These are phyloP conservation scores for Candidula unifasciata DNA, from an alignment of 2,888 invertebrate species.

Conservation along the genomic window DNA sequence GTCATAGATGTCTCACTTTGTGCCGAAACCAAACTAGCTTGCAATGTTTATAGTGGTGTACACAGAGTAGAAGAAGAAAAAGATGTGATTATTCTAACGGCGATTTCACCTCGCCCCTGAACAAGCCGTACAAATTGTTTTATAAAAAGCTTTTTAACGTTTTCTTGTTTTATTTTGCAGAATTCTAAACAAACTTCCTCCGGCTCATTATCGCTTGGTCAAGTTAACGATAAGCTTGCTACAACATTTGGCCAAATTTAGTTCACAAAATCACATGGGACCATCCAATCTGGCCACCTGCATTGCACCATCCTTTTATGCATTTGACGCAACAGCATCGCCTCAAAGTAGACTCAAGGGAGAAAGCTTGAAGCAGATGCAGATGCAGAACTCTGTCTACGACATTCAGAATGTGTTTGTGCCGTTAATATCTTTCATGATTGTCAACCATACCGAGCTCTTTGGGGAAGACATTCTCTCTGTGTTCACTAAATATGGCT, in stretches of 20 bases:
- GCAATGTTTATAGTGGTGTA: too few relatives aligned
- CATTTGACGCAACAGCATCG: neutral
- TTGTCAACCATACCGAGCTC: slow-evolving; percentile 86
- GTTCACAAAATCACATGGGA: slow-evolving; percentile 88
- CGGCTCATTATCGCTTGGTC: slow-evolving; percentile 87
- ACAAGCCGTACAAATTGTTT: too few relatives aligned
- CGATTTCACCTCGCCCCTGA: too few relatives aligned
- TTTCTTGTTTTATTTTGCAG: slow-evolving; percentile 62
- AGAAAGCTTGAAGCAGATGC: neutral
- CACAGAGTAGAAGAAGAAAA: too few relatives aligned
- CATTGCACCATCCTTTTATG: slow-evolving; percentile 87
- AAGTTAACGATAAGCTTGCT: slow-evolving; percentile 90
- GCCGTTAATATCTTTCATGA: slow-evolving; percentile 90
- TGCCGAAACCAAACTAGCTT: too few relatives aligned
- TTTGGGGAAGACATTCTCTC: slow-evolving; percentile 86
- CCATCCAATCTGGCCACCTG: slow-evolving; percentile 92
- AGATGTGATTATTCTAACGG: too few relatives aligned
- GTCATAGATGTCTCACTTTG: too few relatives aligned
- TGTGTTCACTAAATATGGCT: slow-evolving; percentile 42
- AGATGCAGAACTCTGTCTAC: slow-evolving; percentile 80
- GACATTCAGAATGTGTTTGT: slow-evolving; percentile 91
- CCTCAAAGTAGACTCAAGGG: neutral
- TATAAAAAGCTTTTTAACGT: too few relatives aligned
- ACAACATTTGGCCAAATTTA: slow-evolving; percentile 87
- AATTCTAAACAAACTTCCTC: slow-evolving; percentile 83